These are phyloP conservation scores for Seladonia tumulorum DNA, from an alignment of 2,888 invertebrate genomes.

Conservation along the genomic window DNA sequence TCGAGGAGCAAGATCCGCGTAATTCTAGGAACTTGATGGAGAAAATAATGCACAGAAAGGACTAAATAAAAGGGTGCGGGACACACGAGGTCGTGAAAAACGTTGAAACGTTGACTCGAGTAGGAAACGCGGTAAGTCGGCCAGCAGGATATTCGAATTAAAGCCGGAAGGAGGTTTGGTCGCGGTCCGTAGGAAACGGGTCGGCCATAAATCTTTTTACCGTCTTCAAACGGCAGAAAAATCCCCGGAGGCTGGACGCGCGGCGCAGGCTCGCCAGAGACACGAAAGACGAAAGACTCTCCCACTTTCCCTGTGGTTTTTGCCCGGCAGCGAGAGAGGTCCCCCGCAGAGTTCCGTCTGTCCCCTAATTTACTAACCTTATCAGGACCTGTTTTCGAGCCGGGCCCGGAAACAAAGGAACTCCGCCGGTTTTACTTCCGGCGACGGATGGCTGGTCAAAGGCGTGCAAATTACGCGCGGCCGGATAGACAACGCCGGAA, in stretches of 20 bases:
- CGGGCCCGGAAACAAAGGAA: slow-evolving; percentile 51
- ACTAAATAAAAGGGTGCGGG: background rate
- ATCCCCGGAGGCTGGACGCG: slow-evolving; percentile 31
- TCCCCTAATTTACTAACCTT: slow-evolving; percentile 61
- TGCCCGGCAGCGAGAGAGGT: background rate
- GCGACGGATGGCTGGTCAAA: slow-evolving; percentile 60
- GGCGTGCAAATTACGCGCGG: slow-evolving; percentile 54
- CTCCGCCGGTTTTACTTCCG: slow-evolving; percentile 41
- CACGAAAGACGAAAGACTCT: background rate
- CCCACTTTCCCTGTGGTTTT: background rate
- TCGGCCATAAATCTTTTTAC: slow-evolving; percentile 59
- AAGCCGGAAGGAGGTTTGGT: slow-evolving; percentile 24
- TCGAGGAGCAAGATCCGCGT: background rate
- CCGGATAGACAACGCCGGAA: slow-evolving; percentile 42
- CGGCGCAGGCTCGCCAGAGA: background rate
- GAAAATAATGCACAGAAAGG: background rate
- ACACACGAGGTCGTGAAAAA: background rate
- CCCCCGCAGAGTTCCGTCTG: background rate
- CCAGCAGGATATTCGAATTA: slow-evolving; percentile 63
- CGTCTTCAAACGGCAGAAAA: slow-evolving; percentile 59
- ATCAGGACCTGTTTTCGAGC: slow-evolving; percentile 51
- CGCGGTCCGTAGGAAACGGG: slow-evolving; percentile 41
- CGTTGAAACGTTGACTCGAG: background rate
- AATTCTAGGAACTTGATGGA: no score
- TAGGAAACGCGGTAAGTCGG: slow-evolving; percentile 20